Conservation (phyloP, 2,888 invertebrate species). For the Apeira syringaria region DNA sequence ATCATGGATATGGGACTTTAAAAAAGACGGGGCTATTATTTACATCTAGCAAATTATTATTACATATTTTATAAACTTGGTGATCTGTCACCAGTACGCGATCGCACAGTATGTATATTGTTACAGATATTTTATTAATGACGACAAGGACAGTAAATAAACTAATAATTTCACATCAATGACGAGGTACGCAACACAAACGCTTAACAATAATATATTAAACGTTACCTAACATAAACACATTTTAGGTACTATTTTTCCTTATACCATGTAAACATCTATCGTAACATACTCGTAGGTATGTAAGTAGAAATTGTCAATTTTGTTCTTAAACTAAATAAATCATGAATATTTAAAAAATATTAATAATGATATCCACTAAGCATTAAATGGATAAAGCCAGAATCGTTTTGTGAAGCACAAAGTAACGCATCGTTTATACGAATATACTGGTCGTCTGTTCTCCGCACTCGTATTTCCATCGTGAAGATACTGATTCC, state of each 20-base stretch:
- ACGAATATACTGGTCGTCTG: conserved; percentile 8
- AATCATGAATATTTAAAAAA: conserved; percentile 1
- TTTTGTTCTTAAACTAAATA: conserved; percentile 1
- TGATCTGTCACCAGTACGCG: no score
- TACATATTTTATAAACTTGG: no score
- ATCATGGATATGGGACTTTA: no score
- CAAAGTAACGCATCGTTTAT: conserved; percentile 11
- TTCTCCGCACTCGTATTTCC: conserved; percentile 8
- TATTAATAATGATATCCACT: conserved; percentile 1
- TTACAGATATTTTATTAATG: no score
- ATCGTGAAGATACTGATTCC: conserved; percentile 5
- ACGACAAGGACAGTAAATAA: no score
- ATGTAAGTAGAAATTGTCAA: background rate
- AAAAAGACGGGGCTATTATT: no score
- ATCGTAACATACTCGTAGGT: background rate
- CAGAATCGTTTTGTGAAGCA: conserved; percentile 10
- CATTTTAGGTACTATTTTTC: background rate
- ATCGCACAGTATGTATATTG: no score
- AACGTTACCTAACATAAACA: background rate
- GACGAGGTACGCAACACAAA: no score
- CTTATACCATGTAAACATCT: background rate
- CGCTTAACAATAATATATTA: no score
- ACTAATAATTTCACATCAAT: no score
- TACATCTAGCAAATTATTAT: no score
- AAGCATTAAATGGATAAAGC: conserved; percentile 7